Base-by-base conservation (phyloP, 2,113 vertebrate species). In the Perognathus longimembris region DNA sequence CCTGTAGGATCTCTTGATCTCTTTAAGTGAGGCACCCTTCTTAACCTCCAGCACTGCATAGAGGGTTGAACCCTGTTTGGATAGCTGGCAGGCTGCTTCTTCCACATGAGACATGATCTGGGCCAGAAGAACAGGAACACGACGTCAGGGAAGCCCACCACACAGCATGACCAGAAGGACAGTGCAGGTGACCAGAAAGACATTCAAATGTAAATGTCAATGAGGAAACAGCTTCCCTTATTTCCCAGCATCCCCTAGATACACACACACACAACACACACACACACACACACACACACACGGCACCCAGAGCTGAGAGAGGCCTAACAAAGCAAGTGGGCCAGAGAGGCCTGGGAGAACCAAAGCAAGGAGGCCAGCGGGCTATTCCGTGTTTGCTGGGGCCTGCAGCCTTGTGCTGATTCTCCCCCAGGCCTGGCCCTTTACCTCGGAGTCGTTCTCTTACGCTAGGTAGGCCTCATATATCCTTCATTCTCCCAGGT, bases 1-100 rank as follows among this genome's bases (percentile, higher is more conserved):
- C 99, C 99, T 98, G 97, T 99, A 99, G 0, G 99, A 98, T 85
- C 98, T 99, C 97, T 99, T 99, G 93, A 99, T 97, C 57, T 99
- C 99, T 66, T 99, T 99, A 8, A 98, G 97, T 0, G 98, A 97
- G 3, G 99, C 98, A 20, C 99, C 99, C 96, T 99, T 99, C 97
- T 98, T 98, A 94, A 99, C 97, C 5, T 99, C 99, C 93, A 99
- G 96, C 54, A 99, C 97, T 8, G 98, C 97, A 94, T 99, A 99
- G 67, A 99, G 97, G 83, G 98, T 99, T 76, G 98, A 98, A 73
- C 99, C 99, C 7, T 97, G 97, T 5, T 98, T 98, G 54, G 99
- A 99, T 98, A 99, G 98, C 96, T 97, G 98, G 92, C 97, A 98
- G 93, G 98, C 98, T 79, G 98, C 98, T 74, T 98, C 97, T 10